Evolutionary conservation across 2,113 vertebrate species (phyloP).

Genomic region (Phoenicopterus ruber): DNA sequence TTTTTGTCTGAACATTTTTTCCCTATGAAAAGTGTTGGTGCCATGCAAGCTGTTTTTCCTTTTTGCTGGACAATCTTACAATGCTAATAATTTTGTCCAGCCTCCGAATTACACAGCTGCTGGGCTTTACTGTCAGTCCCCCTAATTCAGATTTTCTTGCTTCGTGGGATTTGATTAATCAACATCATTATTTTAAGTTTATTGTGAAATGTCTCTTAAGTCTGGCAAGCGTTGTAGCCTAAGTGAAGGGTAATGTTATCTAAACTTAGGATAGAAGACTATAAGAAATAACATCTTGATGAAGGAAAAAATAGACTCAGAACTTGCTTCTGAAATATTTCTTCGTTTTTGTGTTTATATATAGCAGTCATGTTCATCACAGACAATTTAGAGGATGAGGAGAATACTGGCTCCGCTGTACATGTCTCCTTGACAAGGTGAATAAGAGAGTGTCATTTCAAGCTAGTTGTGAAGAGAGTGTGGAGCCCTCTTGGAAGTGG

Average conservation of each 20-base stretch:
- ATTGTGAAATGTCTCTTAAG: neutral
- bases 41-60: neutral
- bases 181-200: slow-evolving; percentile 2
- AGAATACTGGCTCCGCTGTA: neutral
- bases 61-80: neutral
- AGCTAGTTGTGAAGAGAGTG: neutral
- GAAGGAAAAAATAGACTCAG: neutral
- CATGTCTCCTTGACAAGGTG: slow-evolving; percentile 6
- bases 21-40: neutral
- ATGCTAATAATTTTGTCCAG: neutral
- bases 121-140: neutral
- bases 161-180: neutral
- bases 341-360: neutral
- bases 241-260: neutral
- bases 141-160: neutral
- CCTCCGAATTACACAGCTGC: neutral
- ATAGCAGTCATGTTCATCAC: neutral
- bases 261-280: neutral
- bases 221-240: neutral
- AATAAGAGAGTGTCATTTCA: slow-evolving; percentile 2
- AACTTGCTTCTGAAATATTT: slow-evolving; percentile 1
- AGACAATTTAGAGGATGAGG: neutral
- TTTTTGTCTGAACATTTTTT: neutral
- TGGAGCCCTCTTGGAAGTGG: neutral
- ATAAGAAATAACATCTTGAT: neutral